Evolutionary conservation across 1,140 invertebrate genomes (phyloP), one percentile per base, ranked within the genome.

Genomic region (Dreissena rostriformis): DNA sequence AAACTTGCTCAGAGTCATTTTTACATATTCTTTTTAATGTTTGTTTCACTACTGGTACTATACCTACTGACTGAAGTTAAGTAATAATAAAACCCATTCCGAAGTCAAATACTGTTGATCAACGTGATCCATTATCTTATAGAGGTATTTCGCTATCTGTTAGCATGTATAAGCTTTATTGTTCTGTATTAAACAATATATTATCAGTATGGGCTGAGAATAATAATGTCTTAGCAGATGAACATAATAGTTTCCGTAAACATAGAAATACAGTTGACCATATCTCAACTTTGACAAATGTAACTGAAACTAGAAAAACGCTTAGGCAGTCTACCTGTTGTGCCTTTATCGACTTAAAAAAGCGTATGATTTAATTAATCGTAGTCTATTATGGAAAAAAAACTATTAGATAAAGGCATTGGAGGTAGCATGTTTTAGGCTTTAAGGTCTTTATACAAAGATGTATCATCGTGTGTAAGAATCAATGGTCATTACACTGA

Each of bases 281-380:
- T 57, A n/a, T n/a, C n/a, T 57, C 53, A 12, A 57, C 53, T 19
- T 57, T 57, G 19, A 57, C 53, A n/a, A n/a, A n/a, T n/a, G n/a
- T n/a, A n/a, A n/a, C n/a, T n/a, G n/a, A n/a, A 14, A 57, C 53
- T 14, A 57, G 53, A 57, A 57, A 57, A 19, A 57, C 12, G 19
- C 12, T 57, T 19, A 57, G 19, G 53, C 12, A 12, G 53, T 57
- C 53, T 57, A 12, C 53, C 53, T 57, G 12, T 19, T 57, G 53
- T 57, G 53, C 53, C 19, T 57, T 57, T 57, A 57, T 57, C 19
- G 53, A 57, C 19, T 57, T 57, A 57, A 14, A 19, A 57, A 57
- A 57, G 53, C 19, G 53, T 57, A 57, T 57, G 53, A 57, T 57
- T 57, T n/a, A n/a, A n/a, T n/a, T n/a, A n/a, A n/a, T n/a, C n/a